Base-by-base conservation (phyloP, 2,888 invertebrate genomes). In the Drosophila atroscutellata region DNA sequence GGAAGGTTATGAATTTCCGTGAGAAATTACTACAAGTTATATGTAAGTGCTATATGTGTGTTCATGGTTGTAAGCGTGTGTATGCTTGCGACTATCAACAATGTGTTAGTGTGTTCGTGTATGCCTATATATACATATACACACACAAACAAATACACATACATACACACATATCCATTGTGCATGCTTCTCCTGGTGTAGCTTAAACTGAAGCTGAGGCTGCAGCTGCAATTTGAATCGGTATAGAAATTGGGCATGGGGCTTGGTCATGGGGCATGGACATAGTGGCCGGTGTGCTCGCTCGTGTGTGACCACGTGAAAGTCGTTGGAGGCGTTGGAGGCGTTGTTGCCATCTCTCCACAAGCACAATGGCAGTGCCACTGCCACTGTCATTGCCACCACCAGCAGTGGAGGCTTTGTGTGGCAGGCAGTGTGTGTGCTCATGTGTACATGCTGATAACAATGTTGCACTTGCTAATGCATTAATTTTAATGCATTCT, bases 1-100 rank as follows among this genome's bases (percentile, higher is more conserved):
- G 92, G 90, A 91, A 91, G 92, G 90, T 90, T 91, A 91, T 91
- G 91, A 87, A 91, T 87, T 87, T 87, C 91, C 91, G 90, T 87
- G 91, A 88, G 91, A 91, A 90, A 87, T 87, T 91, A 90, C 91
- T 91, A 90, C 89, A 90, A 90, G 83, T 87, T 90, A 89, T 88
- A 87, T 82, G 86, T 72, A 82, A 81, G 84, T 79, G 81, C 36
- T 59, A 54, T 47, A 58, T 60, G 65, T 30, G 47, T 58, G 56
- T 50, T 58, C 54, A 51, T 69, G 37, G 52, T 32, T 57, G 34
- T 59, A 50, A 36, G 49, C 15, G 39, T 8, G 20, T 24, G 32
- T 54, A 24, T 59, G 54, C 11, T 34, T 13, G 20, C 30, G 24
- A 47, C 37, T 34, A 54, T 55, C 30, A 51, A 13, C 26, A 37